Conservation (phyloP, 2,113 vertebrate species). For the Stomatorhinus ivindoensis region DNA sequence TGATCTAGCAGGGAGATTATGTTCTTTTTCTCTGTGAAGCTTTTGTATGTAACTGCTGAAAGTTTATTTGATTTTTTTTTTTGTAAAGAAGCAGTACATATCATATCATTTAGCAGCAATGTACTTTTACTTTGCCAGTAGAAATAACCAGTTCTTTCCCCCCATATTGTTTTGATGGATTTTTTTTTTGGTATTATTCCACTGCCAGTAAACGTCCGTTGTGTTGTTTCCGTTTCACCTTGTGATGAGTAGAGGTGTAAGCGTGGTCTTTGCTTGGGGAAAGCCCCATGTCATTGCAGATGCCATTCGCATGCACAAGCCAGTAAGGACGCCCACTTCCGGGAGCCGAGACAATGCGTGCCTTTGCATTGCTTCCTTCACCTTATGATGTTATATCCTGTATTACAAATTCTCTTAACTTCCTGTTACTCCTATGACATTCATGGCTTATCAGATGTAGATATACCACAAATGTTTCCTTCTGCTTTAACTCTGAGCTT, state of each 20-base stretch:
- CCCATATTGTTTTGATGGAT: neutral
- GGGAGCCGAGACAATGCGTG: neutral
- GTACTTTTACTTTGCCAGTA: neutral
- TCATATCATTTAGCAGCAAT: neutral
- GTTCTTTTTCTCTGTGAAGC: neutral
- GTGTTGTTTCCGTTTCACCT: conserved; percentile 37
- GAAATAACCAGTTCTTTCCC: neutral
- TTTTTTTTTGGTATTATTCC: neutral
- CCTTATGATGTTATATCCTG: conserved; percentile 45
- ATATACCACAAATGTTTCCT: conserved; percentile 55
- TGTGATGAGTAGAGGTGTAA: conserved; percentile 51
- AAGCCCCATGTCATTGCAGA: conserved; percentile 27
- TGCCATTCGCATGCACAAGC: conserved; percentile 18
- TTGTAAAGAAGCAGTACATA: neutral
- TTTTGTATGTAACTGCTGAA: neutral
- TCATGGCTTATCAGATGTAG: conserved; percentile 47
- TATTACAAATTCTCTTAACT: conserved; percentile 40
- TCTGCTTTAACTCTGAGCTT: conserved; percentile 56
- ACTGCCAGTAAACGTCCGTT: neutral
- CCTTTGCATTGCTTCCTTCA: conserved; percentile 1
- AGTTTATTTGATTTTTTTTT: neutral
- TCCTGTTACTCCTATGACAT: conserved; percentile 35
- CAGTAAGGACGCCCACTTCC: neutral
- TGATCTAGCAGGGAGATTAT: neutral
- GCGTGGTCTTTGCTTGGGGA: conserved; percentile 47